Conservation (phyloP, 2,888 invertebrate species). For the Phania funesta region DNA sequence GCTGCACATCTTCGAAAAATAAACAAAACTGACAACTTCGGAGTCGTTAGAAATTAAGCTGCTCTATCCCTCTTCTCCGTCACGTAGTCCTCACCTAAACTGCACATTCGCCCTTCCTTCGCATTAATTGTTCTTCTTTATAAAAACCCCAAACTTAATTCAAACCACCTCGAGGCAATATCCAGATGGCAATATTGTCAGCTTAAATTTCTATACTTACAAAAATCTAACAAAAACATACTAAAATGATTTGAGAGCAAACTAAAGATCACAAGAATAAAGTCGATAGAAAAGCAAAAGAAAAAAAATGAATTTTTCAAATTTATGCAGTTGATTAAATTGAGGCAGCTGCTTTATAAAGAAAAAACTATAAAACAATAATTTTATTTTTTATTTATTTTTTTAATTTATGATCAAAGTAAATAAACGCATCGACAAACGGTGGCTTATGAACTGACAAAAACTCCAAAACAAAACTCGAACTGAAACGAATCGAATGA, state of each 20-base stretch:
- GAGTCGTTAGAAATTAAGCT: too few species aligned
- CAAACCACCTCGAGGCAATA: too few species aligned
- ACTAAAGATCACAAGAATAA: conserved; percentile 23
- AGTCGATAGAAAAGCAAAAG: not conserved
- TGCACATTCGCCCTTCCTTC: too few species aligned
- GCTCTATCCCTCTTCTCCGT: too few species aligned
- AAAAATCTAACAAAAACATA: not conserved
- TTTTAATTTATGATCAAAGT: conserved; percentile 42
- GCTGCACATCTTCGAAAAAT: too few species aligned
- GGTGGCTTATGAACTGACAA: conserved; percentile 25
- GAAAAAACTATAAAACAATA: not conserved
- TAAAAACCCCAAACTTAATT: too few species aligned
- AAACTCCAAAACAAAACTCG: not conserved
- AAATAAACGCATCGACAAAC: conserved; percentile 26
- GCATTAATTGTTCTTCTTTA: too few species aligned
- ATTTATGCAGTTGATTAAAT: conserved; percentile 46
- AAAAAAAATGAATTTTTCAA: not conserved
- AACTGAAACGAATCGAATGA: conserved; percentile 28
- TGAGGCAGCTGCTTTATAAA: conserved; percentile 42
- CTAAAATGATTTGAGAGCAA: not conserved
- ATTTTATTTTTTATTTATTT: too few species aligned
- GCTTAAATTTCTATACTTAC: not conserved
- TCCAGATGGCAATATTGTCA: too few species aligned
- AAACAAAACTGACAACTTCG: too few species aligned
- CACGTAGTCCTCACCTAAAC: too few species aligned